phyloP scores from a whole-genome alignment of 2,888 invertebrate species.

The Congeria kusceri region DNA sequence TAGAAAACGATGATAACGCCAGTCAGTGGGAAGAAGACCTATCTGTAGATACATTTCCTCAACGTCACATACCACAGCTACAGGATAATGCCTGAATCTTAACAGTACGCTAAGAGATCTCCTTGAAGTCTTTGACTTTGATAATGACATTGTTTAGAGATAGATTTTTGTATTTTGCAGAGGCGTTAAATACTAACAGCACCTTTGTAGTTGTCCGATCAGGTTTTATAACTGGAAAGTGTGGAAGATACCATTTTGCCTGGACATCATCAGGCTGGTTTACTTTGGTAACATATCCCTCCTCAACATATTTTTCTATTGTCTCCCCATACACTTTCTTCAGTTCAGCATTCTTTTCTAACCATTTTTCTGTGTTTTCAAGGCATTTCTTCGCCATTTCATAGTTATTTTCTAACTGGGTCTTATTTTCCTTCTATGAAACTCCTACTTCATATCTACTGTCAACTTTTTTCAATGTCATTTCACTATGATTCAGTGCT shows the following conservation, averaged over 20 bases:
- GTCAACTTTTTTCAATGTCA: no score
- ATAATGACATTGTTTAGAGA: conserved; percentile 52
- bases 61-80: conserved; percentile 58
- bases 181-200: conserved; percentile 63
- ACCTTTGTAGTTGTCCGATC: conserved; percentile 33
- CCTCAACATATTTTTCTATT: background rate
- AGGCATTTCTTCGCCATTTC: no score
- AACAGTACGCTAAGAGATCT: conserved; percentile 58
- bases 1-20: conserved; percentile 41
- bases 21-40: conserved; percentile 12
- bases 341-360: no score
- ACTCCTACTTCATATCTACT: no score
- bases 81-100: conserved; percentile 43
- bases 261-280: background rate
- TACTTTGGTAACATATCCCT: background rate
- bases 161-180: conserved; percentile 36
- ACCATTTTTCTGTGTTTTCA: no score
- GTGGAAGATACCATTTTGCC: background rate
- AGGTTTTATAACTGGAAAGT: background rate
- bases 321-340: no score
- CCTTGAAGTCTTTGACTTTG: conserved; percentile 63
- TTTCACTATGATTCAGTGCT: no score
- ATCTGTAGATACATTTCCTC: conserved; percentile 53
- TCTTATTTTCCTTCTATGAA: no score
- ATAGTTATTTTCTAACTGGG: no score